Conservation (phyloP, 92 coral and sea anemone species). For the Parazoanthus darwini region DNA sequence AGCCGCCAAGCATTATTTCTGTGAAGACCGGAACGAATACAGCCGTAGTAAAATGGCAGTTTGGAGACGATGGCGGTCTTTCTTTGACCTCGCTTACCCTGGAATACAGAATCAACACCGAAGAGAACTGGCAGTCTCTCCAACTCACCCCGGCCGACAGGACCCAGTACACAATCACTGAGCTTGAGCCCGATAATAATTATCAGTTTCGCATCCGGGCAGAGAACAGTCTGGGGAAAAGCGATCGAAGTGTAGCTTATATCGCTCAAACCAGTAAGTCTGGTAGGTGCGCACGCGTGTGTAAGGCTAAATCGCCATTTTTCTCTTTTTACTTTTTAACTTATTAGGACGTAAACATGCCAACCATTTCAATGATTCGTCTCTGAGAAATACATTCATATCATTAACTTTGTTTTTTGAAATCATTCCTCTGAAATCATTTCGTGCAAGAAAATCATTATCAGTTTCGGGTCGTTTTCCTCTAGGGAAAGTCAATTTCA, state of each 20-base stretch:
- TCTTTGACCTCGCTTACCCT: conserved; percentile 71
- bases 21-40: conserved; percentile 51
- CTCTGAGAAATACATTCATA: background rate
- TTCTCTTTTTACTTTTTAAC: background rate
- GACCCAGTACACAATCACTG: conserved; percentile 73
- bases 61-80: conserved; percentile 83
- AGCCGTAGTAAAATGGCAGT: conserved; percentile 75
- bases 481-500: conserved; percentile 24
- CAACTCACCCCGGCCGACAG: conserved; percentile 68
- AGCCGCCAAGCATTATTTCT: conserved; percentile 68
- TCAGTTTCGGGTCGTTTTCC: too few species aligned
- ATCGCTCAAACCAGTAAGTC: conserved; percentile 59
- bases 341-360: background rate
- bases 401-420: too few species aligned
- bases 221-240: conserved; percentile 76
- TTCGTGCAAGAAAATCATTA: too few species aligned
- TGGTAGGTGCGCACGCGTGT: conserved; percentile 48
- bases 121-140: conserved; percentile 61
- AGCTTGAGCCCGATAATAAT: conserved; percentile 66
- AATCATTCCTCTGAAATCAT: too few species aligned
- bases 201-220: conserved; percentile 89
- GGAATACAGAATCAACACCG: conserved; percentile 62
- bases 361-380: too few species aligned
- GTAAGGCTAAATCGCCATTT: background rate
- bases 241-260: conserved; percentile 65